Evolutionary conservation across 2,113 vertebrate species (phyloP), one percentile per base, ranked within the genome.

Genomic region (Plotosus lineatus): DNA sequence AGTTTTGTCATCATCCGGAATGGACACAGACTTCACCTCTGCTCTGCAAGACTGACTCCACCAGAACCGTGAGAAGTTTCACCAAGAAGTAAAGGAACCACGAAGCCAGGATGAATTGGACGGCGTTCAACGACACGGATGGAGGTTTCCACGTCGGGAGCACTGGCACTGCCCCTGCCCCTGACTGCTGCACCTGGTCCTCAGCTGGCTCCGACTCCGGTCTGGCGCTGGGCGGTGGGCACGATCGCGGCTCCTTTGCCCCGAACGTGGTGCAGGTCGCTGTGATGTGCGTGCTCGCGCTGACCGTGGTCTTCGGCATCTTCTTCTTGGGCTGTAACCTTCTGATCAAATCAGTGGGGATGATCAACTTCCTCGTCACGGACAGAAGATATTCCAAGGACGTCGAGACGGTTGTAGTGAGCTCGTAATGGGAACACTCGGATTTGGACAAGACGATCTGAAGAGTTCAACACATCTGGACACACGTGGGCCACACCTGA

Each of bases 251-350:
- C 90, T 83, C 93, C 12, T 95, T 94, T 88, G 92, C 94, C 86
- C 90, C 94, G 92, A 90, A 94, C 6, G 90, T 95, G 87, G 95
- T 95, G 82, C 95, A 96, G 91, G 96, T 96, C 88, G 94, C 94
- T 0, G 95, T 96, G 69, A 94, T 96, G 95, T 96, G 95, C 80
- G 94, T 96, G 75, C 93, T 96, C 0, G 94, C 94, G 31, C 94
- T 96, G 87, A 96, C 95, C 42, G 95, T 96, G 51, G 93, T 94
- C 11, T 96, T 96, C 83, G 95, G 95, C 87, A 95, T 96, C 89
- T 95, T 96, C 92, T 96, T 96, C 86, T 88, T 96, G 15, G 95
- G 94, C 83, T 96, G 95, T 85, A 96, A 96, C 86, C 92, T 96
- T 23, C 94, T 96, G 77, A 95, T 96, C 89, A 96, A 96, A 88